Evolutionary conservation across 2,113 vertebrate species (phyloP).

Genomic region (Sylvilagus bachmani): DNA sequence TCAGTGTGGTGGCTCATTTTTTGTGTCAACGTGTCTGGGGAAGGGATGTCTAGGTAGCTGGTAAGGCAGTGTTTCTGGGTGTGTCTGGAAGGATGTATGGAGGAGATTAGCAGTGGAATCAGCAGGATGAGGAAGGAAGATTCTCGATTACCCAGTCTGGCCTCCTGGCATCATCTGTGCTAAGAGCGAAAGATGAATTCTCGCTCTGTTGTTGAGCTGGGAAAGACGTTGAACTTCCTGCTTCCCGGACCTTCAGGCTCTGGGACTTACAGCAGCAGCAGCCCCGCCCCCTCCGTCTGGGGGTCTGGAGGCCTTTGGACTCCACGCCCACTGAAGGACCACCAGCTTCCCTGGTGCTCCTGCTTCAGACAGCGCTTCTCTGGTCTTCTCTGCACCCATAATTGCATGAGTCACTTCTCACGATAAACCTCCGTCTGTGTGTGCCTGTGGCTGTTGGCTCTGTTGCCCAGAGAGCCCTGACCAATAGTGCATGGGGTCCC

Average conservation of each 20-base stretch:
- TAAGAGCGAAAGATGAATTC: background rate
- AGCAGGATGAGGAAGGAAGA: background rate
- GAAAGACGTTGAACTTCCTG: background rate
- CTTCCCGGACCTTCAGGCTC: background rate
- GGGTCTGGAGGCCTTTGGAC: background rate
- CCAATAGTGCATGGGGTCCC: background rate
- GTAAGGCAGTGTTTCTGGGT: slow-evolving; percentile 10
- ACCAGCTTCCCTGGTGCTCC: background rate
- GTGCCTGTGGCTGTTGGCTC: background rate
- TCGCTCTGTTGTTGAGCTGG: background rate
- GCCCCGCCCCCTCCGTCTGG: background rate
- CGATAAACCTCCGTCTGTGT: background rate
- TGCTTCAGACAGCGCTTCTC: background rate
- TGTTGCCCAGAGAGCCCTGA: background rate
- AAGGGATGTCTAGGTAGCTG: background rate
- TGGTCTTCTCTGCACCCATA: background rate
- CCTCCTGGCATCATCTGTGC: background rate
- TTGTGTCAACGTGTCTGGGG: slow-evolving; percentile 15
- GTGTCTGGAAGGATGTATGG: background rate
- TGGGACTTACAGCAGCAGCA: background rate
- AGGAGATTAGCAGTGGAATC: slow-evolving; percentile 8
- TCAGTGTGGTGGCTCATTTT: background rate
- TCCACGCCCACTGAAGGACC: background rate
- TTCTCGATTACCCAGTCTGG: background rate
- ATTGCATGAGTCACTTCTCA: background rate